A percentile compares a stretch with the other conserved stretches of the same genome.
These are phyloP conservation scores for Murina feae DNA, from an alignment of 2,113 vertebrate species.

Conservation along the genomic window DNA sequence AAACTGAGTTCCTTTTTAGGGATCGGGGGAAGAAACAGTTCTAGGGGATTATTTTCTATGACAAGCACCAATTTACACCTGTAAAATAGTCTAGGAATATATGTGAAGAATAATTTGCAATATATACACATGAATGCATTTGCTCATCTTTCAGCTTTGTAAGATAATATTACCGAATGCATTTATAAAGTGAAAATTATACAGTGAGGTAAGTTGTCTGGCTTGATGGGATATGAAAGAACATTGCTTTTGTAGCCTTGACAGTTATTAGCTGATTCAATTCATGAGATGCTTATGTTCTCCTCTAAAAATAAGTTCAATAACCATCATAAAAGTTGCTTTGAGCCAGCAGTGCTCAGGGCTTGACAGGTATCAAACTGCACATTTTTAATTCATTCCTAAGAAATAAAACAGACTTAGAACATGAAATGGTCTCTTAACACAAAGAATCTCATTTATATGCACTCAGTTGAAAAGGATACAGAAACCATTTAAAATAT, in stretches of 20 bases:
- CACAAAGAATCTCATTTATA: not conserved
- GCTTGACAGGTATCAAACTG: not conserved
- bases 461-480: not conserved
- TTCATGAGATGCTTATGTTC: slow-evolving; percentile 29
- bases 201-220: not conserved
- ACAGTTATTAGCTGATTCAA: not conserved
- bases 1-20: not conserved
- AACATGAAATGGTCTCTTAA: not conserved
- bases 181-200: not conserved
- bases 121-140: fast-evolving
- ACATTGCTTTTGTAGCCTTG: not conserved
- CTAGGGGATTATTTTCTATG: not conserved
- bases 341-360: not conserved
- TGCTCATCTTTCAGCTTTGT: not conserved
- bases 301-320: slow-evolving; percentile 43
- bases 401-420: not conserved
- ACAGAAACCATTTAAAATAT: not conserved
- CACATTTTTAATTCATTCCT: not conserved
- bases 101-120: not conserved
- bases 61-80: not conserved
- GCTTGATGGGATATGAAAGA: slow-evolving; percentile 1
- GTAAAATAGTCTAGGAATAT: not conserved
- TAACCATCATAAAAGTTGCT: not conserved
- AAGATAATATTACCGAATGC: not conserved
- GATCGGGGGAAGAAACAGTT: not conserved